A percentile compares a stretch with the other conserved stretches of the same genome.
phyloP scores from a whole-genome alignment of 2,888 invertebrate species.

The Creontiades dilutus region DNA sequence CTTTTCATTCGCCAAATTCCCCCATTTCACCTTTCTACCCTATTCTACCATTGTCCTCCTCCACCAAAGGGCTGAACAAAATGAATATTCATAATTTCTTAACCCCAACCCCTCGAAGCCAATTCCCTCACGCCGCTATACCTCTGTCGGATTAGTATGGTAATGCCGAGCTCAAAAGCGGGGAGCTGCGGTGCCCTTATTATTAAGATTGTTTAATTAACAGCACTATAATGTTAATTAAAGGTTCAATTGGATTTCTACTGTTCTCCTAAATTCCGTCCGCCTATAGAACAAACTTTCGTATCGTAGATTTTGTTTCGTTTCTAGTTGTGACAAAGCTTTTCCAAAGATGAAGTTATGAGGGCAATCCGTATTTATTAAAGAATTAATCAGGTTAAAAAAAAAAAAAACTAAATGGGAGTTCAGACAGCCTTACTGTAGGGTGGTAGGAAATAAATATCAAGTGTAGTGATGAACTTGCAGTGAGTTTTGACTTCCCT shows the following conservation, averaged over 20 bases:
- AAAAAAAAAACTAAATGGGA: no score
- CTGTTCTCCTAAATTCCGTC: background rate
- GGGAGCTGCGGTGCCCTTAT: constrained; percentile 56
- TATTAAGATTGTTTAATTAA: constrained; percentile 70
- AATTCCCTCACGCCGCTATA: constrained; percentile 46
- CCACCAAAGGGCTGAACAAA: constrained; percentile 6
- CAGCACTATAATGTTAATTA: constrained; percentile 64
- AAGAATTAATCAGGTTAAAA: no score
- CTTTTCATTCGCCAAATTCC: constrained; percentile 10
- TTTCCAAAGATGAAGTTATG: no score
- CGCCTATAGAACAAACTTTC: background rate
- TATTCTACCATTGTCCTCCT: constrained; percentile 34
- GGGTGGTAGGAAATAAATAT: no score
- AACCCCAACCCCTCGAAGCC: constrained; percentile 31
- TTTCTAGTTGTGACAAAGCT: no score
- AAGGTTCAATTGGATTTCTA: constrained; percentile 49
- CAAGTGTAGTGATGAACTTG: no score
- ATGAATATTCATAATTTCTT: constrained; percentile 68
- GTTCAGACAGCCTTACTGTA: no score
- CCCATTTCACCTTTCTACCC: background rate
- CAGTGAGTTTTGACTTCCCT: no score
- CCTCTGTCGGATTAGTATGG: constrained; percentile 62
- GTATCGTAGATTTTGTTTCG: no score
- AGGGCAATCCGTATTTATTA: no score
- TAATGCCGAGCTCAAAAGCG: constrained; percentile 50